Evolutionary conservation across 2,113 vertebrate genomes (phyloP), one percentile per base, ranked within the genome.

Genomic region (Columba livia): DNA sequence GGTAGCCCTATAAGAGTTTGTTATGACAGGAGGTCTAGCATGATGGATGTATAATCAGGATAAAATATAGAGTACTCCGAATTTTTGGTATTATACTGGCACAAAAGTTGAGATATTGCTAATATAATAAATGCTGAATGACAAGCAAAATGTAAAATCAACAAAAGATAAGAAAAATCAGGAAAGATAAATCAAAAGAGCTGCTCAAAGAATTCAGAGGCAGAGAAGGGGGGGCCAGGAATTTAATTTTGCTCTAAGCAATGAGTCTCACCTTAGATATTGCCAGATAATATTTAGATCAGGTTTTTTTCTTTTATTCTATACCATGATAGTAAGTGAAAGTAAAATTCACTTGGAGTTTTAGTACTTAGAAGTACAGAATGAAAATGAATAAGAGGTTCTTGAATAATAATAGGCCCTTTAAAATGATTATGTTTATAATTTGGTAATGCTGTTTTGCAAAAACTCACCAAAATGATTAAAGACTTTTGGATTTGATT

Each of bases 191-290:
- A 44, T 42, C 5, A 79, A 34, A 56, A 78, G 3, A 32, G 9
- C 80, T 58, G 6, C 25, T 5, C 0, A 1, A 85, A 88, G 23
- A 71, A 40, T 19, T 31, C 18, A 0, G 1, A 79, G 6, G 9
- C 2, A 16, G 23, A 18, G 15, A 4, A 1, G 1, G 4, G 4
- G 3, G 11, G 38, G 38, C 18, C 11, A 11, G 12, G 5, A 9
- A 21, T 18, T 14, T n/a, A 5, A 2, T 58, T 75, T 34, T 61
- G 71, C 21, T 74, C 14, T 32, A 60, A 89, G 9, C 3, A 85
- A 31, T 15, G 15, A 28, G 1, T 85, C 57, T 85, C 29, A 26
- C 12, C 7, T 87, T 72, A 61, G 15, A 42, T 88, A 54, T 21
- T 85, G 38, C 32, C n/a, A 51, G 84, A 44, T 15, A 80, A 32